Conservation (phyloP, 1,140 invertebrate genomes). For the Panagrolaimus sp. region DNA sequence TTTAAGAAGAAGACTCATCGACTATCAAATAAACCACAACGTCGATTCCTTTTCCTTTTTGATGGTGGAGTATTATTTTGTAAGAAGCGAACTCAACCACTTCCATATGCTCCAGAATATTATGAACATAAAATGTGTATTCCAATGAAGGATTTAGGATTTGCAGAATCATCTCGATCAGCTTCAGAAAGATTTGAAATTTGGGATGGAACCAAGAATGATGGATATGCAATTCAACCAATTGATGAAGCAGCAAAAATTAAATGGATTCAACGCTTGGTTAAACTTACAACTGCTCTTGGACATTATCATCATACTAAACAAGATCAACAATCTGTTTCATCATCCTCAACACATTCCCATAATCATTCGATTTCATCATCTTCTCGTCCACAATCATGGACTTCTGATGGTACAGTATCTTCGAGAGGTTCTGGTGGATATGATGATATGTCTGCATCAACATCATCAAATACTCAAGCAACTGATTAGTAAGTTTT, state of each 20-base stretch:
- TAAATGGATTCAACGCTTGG: slow-evolving; percentile 52
- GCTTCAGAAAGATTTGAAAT: slow-evolving; percentile 48
- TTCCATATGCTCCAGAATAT: slow-evolving; percentile 50
- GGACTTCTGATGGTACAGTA: slow-evolving; percentile 26
- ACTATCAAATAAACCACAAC: slow-evolving; percentile 38
- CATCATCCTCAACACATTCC: neutral
- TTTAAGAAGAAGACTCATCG: slow-evolving; percentile 48
- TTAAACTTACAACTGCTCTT: slow-evolving; percentile 35
- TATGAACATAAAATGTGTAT: slow-evolving; percentile 58
- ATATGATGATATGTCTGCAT: slow-evolving; percentile 21
- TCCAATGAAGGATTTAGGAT: slow-evolving; percentile 45
- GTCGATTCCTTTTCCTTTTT: slow-evolving; percentile 54
- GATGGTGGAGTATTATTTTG: slow-evolving; percentile 58
- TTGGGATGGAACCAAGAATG: slow-evolving; percentile 52
- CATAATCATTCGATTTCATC: neutral
- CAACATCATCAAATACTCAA: neutral
- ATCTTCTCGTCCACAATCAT: slow-evolving; percentile 25
- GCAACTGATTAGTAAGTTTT: slow-evolving; percentile 13
- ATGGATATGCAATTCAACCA: slow-evolving; percentile 52
- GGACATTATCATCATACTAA: slow-evolving; percentile 29
- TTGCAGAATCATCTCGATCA: slow-evolving; percentile 46
- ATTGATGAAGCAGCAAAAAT: slow-evolving; percentile 42
- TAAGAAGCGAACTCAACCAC: slow-evolving; percentile 47
- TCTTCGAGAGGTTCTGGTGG: slow-evolving; percentile 18
- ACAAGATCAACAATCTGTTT: slow-evolving; percentile 8